Percentiles rank a stretch among this genome's conserved stretches.
Evolutionary conservation across 2,113 vertebrate genomes (phyloP).

Genomic region (Phylloscopus trochilus): DNA sequence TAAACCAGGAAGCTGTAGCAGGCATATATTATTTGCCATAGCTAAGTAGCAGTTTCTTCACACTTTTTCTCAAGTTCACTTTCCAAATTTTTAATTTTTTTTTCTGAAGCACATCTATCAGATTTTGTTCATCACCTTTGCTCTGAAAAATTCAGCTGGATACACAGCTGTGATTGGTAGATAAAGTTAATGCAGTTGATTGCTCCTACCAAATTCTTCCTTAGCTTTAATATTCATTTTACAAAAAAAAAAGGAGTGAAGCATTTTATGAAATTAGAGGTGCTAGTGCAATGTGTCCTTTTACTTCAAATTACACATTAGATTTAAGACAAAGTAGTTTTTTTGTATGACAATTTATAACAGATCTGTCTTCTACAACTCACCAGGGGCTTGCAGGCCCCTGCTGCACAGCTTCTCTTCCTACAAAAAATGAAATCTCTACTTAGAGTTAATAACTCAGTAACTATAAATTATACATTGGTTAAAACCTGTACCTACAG

Average conservation of each 20-base stretch:
- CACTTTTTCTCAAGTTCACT: neutral
- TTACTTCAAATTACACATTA: neutral
- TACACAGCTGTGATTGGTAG: neutral
- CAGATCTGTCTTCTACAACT: neutral
- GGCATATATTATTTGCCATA: neutral
- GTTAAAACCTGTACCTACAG: neutral
- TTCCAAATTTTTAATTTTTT: conserved; percentile 87
- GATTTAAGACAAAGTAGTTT: neutral
- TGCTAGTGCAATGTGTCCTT: neutral
- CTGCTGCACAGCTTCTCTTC: neutral
- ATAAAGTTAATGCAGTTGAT: neutral
- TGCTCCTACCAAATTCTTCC: neutral
- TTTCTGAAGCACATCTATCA: conserved; percentile 84
- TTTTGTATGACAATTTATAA: neutral
- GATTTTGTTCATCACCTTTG: conserved; percentile 75
- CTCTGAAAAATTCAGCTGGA: conserved; percentile 69
- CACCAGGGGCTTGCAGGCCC: neutral
- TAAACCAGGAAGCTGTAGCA: neutral
- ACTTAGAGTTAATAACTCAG: neutral
- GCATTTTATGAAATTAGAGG: neutral
- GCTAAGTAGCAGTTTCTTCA: neutral
- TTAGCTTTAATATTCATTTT: neutral
- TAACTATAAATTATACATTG: neutral
- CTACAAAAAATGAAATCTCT: neutral
- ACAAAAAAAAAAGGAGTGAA: neutral